Conservation (phyloP, 1,140 invertebrate species). For the Cyclargus thomasi region DNA sequence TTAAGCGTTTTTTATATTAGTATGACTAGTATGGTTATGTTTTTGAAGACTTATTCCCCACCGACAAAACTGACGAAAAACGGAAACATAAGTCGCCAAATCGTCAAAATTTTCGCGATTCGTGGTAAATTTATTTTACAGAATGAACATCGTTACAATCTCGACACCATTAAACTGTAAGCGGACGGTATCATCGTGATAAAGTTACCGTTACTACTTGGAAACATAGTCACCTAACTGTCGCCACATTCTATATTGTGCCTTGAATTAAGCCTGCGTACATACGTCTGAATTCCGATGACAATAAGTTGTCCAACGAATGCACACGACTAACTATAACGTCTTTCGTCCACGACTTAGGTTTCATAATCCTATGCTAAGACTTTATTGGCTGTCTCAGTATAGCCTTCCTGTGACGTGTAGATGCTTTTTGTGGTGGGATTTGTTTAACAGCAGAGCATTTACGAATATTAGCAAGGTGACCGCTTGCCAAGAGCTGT, state of each 20-base stretch:
- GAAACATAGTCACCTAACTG: slow-evolving; percentile 39
- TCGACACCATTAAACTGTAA: slow-evolving; percentile 16
- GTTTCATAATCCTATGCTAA: not conserved
- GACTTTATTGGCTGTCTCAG: not conserved
- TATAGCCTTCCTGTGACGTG: not conserved
- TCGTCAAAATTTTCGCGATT: no score
- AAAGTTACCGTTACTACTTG: slow-evolving; percentile 36
- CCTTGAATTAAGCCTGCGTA: slow-evolving; percentile 27
- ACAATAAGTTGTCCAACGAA: slow-evolving; percentile 18
- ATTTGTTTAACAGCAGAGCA: not conserved
- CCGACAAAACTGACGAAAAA: no score
- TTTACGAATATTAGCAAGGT: slow-evolving; percentile 28
- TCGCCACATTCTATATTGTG: slow-evolving; percentile 37
- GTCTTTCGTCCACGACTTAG: not conserved
- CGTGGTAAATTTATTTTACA: not conserved
- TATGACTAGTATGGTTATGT: no score
- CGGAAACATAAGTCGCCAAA: no score
- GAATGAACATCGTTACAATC: slow-evolving; percentile 2
- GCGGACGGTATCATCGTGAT: slow-evolving; percentile 29
- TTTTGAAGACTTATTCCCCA: no score
- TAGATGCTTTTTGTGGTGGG: not conserved
- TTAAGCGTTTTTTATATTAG: no score
- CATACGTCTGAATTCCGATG: slow-evolving; percentile 26
- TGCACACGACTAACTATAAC: not conserved
- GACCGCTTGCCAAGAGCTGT: not conserved